A percentile compares a stretch with the other conserved stretches of the same genome.
phyloP scores from a whole-genome alignment of 1,140 invertebrate species.

The Ptiloglossa arizonensis region DNA sequence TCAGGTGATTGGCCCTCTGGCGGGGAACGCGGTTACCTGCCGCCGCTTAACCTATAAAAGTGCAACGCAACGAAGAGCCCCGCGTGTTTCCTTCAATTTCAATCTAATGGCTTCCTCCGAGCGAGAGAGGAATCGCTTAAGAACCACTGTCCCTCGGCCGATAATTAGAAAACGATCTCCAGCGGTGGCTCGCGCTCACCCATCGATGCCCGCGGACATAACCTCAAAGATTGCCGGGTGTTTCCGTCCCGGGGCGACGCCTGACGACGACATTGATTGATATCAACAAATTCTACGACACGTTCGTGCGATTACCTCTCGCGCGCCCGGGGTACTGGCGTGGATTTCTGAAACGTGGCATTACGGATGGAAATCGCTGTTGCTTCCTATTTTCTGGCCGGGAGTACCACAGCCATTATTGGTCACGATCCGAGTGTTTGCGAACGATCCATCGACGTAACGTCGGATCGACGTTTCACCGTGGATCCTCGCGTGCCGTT shows the following conservation, averaged over 20 bases:
- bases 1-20: too few relatives aligned
- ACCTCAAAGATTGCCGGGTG: conserved; percentile 42
- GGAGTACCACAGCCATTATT: conserved; percentile 31
- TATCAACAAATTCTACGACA: conserved; percentile 62
- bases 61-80: too few relatives aligned
- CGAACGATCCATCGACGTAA: conserved; percentile 22
- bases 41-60: too few relatives aligned
- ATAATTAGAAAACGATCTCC: conserved; percentile 40
- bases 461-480: conserved; percentile 23
- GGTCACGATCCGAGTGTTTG: conserved; percentile 33
- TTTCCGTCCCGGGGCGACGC: not conserved
- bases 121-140: not conserved
- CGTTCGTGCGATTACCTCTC: conserved; percentile 53
- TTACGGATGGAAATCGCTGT: conserved; percentile 38
- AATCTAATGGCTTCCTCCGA: too few relatives aligned
- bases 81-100: too few relatives aligned
- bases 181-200: too few relatives aligned
- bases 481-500: not conserved
- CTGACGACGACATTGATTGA: conserved; percentile 57
- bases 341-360: conserved; percentile 18
- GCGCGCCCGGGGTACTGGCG: conserved; percentile 16
- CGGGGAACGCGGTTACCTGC: too few relatives aligned
- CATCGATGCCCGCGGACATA: conserved; percentile 15
- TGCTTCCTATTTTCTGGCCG: not conserved
- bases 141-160: too few relatives aligned